phyloP scores from a whole-genome alignment of 2,113 vertebrate genomes.

The Ceyx cyanopectus region DNA sequence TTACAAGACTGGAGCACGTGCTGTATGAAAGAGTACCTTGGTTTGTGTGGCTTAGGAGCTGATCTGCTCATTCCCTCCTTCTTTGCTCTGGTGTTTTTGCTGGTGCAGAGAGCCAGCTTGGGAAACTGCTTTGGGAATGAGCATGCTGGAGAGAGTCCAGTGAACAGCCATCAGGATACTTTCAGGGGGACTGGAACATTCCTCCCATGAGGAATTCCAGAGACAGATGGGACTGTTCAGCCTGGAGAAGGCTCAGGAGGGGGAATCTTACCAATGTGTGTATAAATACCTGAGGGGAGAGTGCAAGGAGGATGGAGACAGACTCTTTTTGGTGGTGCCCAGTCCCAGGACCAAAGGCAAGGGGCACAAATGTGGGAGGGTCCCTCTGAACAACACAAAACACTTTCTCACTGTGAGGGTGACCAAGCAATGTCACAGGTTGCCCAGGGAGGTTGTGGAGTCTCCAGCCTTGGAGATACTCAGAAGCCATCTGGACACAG shows the following conservation, averaged over 20 bases:
- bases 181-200: not conserved
- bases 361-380: not conserved
- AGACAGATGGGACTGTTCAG: not conserved
- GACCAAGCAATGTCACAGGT: not conserved
- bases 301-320: not conserved
- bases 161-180: not conserved
- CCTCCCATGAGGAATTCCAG: not conserved
- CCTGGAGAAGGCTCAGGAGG: not conserved
- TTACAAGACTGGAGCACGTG: not conserved
- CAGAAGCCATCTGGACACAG: accelerated
- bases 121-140: not conserved
- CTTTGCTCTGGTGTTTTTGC: not conserved
- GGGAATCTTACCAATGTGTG: no score
- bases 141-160: not conserved
- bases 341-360: not conserved
- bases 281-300: not conserved
- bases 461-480: not conserved
- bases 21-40: not conserved
- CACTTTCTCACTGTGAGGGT: not conserved
- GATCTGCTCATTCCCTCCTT: not conserved
- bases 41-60: not conserved
- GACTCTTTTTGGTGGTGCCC: not conserved
- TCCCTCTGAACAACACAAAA: not conserved
- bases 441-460: not conserved
- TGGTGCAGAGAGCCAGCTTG: not conserved